phyloP scores from a whole-genome alignment of 2,888 invertebrate species.

The Drosophila fungiperda region DNA sequence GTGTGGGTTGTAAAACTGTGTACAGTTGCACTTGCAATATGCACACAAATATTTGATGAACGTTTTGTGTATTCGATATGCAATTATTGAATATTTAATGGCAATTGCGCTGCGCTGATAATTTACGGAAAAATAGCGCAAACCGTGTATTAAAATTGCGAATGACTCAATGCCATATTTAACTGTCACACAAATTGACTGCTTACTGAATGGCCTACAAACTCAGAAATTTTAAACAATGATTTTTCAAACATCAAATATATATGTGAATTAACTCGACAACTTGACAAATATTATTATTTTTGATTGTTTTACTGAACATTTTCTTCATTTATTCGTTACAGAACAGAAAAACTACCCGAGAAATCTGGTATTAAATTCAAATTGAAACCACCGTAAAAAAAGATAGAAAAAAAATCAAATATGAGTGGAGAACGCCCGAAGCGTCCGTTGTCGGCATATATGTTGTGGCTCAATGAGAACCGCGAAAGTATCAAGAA shows the following conservation, averaged over 20 bases:
- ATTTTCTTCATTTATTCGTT: conserved; percentile 8
- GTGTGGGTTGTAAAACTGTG: conserved; percentile 15
- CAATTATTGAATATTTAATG: conserved; percentile 61
- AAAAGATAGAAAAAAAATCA: conserved; percentile 12
- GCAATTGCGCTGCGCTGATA: conserved; percentile 9
- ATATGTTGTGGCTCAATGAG: conserved; percentile 97
- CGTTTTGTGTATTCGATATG: conserved; percentile 38
- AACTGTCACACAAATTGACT: conserved; percentile 12
- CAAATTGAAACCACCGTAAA: conserved; percentile 4
- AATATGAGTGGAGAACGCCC: conserved; percentile 94
- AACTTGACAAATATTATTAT: neutral
- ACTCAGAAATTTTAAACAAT: neutral
- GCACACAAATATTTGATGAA: conserved; percentile 55
- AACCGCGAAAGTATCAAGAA: conserved; percentile 94
- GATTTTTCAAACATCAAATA: neutral
- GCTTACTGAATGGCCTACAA: neutral
- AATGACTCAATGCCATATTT: neutral
- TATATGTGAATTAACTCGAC: neutral
- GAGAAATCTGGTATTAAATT: conserved; percentile 10
- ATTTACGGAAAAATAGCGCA: neutral
- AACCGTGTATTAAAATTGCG: neutral
- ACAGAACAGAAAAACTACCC: conserved; percentile 22
- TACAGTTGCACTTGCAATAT: conserved; percentile 50
- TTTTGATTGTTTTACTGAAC: conserved; percentile 3
- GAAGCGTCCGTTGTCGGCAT: conserved; percentile 96